Percentiles rank a stretch among this genome's conserved stretches.
These are phyloP conservation scores for Xylota sylvarum DNA, from an alignment of 2,888 invertebrate genomes.

Conservation along the genomic window DNA sequence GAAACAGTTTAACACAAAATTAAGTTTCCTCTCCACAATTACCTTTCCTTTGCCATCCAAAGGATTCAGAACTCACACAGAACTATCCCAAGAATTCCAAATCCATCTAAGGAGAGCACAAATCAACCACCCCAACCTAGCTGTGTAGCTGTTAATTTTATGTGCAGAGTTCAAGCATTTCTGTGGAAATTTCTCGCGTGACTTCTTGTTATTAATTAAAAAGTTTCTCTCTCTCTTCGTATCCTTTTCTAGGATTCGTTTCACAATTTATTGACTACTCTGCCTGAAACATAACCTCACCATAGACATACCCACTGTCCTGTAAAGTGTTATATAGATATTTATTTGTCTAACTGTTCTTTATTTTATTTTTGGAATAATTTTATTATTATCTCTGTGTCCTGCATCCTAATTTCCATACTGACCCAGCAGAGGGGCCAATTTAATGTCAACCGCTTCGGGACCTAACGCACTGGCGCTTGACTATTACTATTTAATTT, in stretches of 20 bases:
- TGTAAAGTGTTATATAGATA: not conserved
- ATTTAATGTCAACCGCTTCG: slow-evolving; percentile 44
- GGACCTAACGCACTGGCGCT: slow-evolving; percentile 7
- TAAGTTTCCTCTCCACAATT: slow-evolving; percentile 16
- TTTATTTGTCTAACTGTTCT: slow-evolving; percentile 20
- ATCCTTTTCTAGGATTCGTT: slow-evolving; percentile 43
- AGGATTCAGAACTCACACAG: not conserved
- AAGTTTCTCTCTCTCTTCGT: slow-evolving; percentile 52
- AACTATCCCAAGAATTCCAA: slow-evolving; percentile 64
- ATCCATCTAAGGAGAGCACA: slow-evolving; percentile 22
- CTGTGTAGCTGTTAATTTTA: slow-evolving; percentile 44
- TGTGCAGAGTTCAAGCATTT: slow-evolving; percentile 54
- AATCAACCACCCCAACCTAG: slow-evolving; percentile 31
- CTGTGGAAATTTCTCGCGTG: slow-evolving; percentile 76
- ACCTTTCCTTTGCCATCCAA: not conserved
- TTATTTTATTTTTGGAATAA: slow-evolving; percentile 23
- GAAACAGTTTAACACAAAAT: not conserved
- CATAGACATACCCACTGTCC: not conserved
- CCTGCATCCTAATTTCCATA: slow-evolving; percentile 51
- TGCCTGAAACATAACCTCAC: slow-evolving; percentile 18
- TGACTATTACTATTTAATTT: not conserved
- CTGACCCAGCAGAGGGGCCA: slow-evolving; percentile 13
- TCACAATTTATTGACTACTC: slow-evolving; percentile 61
- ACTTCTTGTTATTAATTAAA: slow-evolving; percentile 73
- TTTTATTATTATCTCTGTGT: slow-evolving; percentile 45